Percentiles rank a stretch among this genome's conserved stretches.
Conservation (phyloP, 2,888 invertebrate genomes). For the Loripinus fragilis region DNA sequence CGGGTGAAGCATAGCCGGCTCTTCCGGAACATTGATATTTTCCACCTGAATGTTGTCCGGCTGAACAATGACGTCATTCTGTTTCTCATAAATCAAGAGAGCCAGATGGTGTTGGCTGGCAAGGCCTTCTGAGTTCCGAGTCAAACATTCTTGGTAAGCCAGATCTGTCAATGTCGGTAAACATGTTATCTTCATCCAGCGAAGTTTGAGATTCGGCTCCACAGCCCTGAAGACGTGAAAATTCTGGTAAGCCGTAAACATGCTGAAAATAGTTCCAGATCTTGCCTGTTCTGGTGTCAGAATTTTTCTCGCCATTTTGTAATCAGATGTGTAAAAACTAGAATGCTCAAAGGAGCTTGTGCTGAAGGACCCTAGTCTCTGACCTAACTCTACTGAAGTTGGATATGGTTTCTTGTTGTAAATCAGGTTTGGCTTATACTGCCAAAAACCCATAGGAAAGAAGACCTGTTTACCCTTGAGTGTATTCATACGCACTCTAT, state of each 20-base stretch:
- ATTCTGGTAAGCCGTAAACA: conserved; percentile 88
- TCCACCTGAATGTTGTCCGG: not conserved
- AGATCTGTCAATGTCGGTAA: conserved; percentile 58
- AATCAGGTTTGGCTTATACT: conserved; percentile 89
- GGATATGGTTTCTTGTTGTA: conserved; percentile 79
- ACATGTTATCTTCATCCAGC: conserved; percentile 82
- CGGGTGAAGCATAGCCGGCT: conserved; percentile 24
- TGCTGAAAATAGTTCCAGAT: conserved; percentile 86
- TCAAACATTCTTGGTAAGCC: conserved; percentile 73
- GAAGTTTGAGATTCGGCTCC: conserved; percentile 90
- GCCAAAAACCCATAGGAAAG: conserved; percentile 95
- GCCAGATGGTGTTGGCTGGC: conserved; percentile 81
- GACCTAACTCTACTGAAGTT: conserved; percentile 78
- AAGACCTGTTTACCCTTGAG: conserved; percentile 94
- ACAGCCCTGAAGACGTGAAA: conserved; percentile 91
- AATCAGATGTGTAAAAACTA: conserved; percentile 93
- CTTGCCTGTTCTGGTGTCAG: conserved; percentile 80
- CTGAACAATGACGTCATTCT: conserved; percentile 46
- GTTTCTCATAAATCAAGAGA: conserved; percentile 78
- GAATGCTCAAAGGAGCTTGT: conserved; percentile 89
- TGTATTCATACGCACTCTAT: conserved; percentile 97
- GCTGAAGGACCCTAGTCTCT: conserved; percentile 90
- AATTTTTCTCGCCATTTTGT: conserved; percentile 87
- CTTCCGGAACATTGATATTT: not conserved
- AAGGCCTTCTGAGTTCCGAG: conserved; percentile 72